Percentiles rank a stretch among this genome's conserved stretches.
These are phyloP conservation scores for Scaptomyza tumidula DNA, from an alignment of 2,888 invertebrate species.

Conservation along the genomic window DNA sequence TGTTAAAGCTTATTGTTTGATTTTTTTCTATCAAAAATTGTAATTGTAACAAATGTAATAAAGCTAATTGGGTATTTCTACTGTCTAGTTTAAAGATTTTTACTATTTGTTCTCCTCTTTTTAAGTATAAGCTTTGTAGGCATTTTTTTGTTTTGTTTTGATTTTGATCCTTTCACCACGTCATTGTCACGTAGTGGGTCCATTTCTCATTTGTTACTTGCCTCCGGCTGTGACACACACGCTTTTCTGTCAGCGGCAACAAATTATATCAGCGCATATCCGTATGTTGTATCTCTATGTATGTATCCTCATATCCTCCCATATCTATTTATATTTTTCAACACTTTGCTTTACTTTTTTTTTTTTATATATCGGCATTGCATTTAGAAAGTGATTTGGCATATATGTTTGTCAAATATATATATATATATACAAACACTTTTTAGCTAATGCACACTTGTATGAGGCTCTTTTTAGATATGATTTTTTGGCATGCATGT, in stretches of 20 bases:
- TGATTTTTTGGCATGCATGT: conserved; percentile 49
- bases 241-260: conserved; percentile 57
- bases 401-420: conserved; percentile 49
- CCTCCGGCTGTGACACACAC: conserved; percentile 32
- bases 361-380: conserved; percentile 58
- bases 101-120: background rate
- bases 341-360: conserved; percentile 44
- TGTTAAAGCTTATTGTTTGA: no score
- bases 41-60: no score
- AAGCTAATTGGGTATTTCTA: background rate
- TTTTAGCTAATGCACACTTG: conserved; percentile 49
- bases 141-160: background rate
- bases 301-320: background rate
- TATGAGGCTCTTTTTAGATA: conserved; percentile 38
- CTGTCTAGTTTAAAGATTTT: conserved; percentile 1
- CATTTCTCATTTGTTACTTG: conserved; percentile 52
- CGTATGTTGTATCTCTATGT: conserved; percentile 2
- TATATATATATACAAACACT: conserved; percentile 30
- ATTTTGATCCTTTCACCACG: conserved; percentile 23
- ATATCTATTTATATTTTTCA: conserved; percentile 59
- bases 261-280: conserved; percentile 50
- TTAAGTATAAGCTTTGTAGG: conserved; percentile 11
- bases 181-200: conserved; percentile 56
- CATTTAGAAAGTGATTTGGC: conserved; percentile 69
- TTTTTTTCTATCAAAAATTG: no score